Evolutionary conservation across 2,113 vertebrate genomes (phyloP).

Genomic region (Phodopus roborovskii): DNA sequence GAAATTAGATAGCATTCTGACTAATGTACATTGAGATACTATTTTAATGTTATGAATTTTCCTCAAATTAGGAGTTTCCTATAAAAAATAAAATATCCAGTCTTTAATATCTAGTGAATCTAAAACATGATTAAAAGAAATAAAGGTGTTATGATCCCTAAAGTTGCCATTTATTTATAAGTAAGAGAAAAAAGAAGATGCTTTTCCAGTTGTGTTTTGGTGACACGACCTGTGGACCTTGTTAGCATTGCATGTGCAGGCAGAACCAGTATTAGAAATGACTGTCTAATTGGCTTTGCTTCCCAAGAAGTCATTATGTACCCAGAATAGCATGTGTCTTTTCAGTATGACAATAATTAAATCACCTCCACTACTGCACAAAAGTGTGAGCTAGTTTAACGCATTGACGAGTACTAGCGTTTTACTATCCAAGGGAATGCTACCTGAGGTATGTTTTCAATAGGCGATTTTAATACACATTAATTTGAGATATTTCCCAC

Average conservation of each 20-base stretch:
- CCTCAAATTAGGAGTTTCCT: background rate
- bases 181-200: background rate
- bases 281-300: conserved; percentile 66
- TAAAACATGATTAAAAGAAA: background rate
- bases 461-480: conserved; percentile 62
- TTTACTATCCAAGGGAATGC: conserved; percentile 62
- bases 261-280: background rate
- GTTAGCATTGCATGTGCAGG: conserved; percentile 8
- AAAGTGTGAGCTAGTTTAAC: conserved; percentile 53
- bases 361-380: conserved; percentile 28
- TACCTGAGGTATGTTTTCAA: conserved; percentile 64
- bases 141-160: background rate
- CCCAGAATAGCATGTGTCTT: conserved; percentile 50
- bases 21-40: background rate
- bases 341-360: conserved; percentile 73
- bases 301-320: conserved; percentile 62
- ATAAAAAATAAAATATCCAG: background rate
- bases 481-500: conserved; percentile 65
- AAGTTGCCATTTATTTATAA: conserved; percentile 29
- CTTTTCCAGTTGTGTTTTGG: background rate
- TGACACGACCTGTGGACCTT: conserved; percentile 26
- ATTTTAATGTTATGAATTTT: background rate
- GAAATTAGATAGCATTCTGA: background rate
- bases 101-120: background rate
- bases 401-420: conserved; percentile 13